phyloP scores from a whole-genome alignment of 2,888 invertebrate genomes.

The Pantelozetes paolii region DNA sequence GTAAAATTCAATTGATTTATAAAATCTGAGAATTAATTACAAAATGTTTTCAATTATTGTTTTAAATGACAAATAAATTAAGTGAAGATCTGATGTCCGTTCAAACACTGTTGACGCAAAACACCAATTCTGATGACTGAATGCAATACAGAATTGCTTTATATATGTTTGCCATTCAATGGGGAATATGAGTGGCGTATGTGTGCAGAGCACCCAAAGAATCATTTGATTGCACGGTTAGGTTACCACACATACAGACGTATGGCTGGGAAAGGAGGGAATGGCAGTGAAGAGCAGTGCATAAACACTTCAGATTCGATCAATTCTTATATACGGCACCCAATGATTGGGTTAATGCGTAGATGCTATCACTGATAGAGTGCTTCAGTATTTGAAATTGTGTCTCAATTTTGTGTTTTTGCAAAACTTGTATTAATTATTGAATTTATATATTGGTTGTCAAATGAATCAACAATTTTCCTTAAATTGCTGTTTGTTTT shows the following conservation, averaged over 20 bases:
- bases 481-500: too few species aligned
- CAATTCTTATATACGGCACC: not conserved
- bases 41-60: not conserved
- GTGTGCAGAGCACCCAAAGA: not conserved
- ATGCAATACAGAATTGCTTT: not conserved
- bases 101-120: conserved; percentile 20
- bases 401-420: too few species aligned
- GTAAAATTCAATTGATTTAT: not conserved
- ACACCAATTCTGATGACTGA: not conserved
- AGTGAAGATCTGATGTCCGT: not conserved
- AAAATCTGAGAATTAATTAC: not conserved
- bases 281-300: not conserved
- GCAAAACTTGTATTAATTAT: too few species aligned
- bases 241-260: not conserved
- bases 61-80: not conserved
- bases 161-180: not conserved
- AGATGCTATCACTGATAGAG: too few species aligned
- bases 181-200: not conserved
- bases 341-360: not conserved
- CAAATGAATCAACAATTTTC: too few species aligned
- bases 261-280: not conserved
- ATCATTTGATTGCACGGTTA: not conserved
- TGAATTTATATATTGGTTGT: too few species aligned
- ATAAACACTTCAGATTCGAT: not conserved
- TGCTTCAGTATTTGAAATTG: too few species aligned